Percentiles rank a stretch among this genome's conserved stretches.
Conservation (phyloP, 2,113 vertebrate genomes). For the Spheniscus mendiculus region DNA sequence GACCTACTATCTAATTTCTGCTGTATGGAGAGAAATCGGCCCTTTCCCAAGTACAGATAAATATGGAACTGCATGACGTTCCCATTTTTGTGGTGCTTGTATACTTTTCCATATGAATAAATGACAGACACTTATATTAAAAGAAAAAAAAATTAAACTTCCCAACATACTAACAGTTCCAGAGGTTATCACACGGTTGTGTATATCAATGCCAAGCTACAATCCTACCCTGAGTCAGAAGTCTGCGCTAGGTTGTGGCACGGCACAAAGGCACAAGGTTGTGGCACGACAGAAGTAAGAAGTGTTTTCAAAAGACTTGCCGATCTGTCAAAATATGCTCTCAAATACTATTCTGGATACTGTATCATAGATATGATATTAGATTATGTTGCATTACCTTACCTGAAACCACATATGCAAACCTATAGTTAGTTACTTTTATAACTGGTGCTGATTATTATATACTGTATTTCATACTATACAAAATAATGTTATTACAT, state of each 20-base stretch:
- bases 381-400: not conserved
- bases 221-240: not conserved
- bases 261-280: not conserved
- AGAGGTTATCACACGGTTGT: not conserved
- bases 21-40: not conserved
- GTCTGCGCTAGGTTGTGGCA: accelerated
- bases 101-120: not conserved
- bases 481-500: not conserved
- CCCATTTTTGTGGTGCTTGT: not conserved
- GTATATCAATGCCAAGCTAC: not conserved
- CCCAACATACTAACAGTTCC: not conserved
- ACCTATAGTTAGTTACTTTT: not conserved
- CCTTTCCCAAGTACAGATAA: not conserved
- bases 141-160: not conserved
- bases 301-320: not conserved
- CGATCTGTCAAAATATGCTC: not conserved
- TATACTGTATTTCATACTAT: not conserved
- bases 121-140: not conserved
- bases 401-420: not conserved
- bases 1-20: not conserved
- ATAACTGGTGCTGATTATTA: not conserved
- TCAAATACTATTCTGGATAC: not conserved
- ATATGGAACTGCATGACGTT: not conserved
- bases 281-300: not conserved
- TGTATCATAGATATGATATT: not conserved